Conservation (phyloP, 30 jellyfish, hydroid and myxozoan genomes). For the Aurelia sp. region DNA sequence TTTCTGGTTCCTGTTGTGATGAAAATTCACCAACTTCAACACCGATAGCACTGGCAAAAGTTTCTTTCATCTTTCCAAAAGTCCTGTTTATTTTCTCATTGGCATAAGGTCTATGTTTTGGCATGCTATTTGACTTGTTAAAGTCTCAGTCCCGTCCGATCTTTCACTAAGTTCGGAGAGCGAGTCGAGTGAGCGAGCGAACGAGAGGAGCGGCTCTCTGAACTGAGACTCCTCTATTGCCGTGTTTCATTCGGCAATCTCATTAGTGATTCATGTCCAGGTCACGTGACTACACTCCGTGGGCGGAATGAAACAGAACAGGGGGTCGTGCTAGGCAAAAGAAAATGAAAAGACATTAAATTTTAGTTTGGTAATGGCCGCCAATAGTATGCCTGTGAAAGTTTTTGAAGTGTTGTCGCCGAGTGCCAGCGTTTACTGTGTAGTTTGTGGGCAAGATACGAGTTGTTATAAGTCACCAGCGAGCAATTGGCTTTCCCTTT, state of each 20-base stretch:
- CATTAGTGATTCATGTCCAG: conserved; percentile 30
- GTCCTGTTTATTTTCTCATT: background rate
- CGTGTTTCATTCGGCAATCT: conserved; percentile 44
- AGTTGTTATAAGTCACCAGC: conserved; percentile 35
- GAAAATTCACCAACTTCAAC: background rate
- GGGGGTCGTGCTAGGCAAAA: conserved; percentile 51
- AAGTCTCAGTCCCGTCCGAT: no score
- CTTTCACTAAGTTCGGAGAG: no score
- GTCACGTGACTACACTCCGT: conserved; percentile 33
- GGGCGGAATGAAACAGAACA: conserved; percentile 23
- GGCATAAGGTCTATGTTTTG: background rate
- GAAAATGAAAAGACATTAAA: conserved; percentile 29
- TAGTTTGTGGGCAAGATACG: conserved; percentile 55
- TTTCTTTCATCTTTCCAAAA: background rate
- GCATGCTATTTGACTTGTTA: no score
- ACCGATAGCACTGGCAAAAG: background rate
- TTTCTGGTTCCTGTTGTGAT: no score
- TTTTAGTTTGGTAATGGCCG: conserved; percentile 39
- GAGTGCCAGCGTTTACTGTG: conserved; percentile 55
- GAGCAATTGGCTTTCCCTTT: conserved; percentile 53
- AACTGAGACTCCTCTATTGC: no score
- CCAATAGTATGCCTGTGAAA: conserved; percentile 40
- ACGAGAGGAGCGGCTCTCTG: no score
- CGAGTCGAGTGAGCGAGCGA: conserved; percentile 29
- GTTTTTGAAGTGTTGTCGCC: conserved; percentile 55